Evolutionary conservation across 2,113 vertebrate species (phyloP), one percentile per base, ranked within the genome.

Genomic region (Corythoichthys intestinalis): DNA sequence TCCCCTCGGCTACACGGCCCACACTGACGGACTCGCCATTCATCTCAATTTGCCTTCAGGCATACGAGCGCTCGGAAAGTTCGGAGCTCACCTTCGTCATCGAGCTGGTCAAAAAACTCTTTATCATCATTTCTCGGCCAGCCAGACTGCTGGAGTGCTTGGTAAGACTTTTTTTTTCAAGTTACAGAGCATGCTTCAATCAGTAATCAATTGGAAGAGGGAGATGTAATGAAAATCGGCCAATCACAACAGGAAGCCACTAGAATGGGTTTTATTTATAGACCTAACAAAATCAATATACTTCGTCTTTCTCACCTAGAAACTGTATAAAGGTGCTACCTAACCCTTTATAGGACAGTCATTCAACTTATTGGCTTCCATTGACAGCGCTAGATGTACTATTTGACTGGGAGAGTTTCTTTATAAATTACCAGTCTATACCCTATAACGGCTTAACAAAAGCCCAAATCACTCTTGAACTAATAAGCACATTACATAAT

Each of bases 51-150:
- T 61, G 44, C 12, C 58, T 69, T 14, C 83, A 98, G 96, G 96
- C 96, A 0, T 94, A 95, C 0, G 95, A 96, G 70, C 94, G 96
- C 56, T 97, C 96, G 0, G 95, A 98, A 86, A 96, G 95, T 61
- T 87, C 94, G 4, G 95, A 97, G 85, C 91, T 98, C 74, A 94
- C 94, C 80, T 96, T 98, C 12, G 91, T 98, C 85, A 94, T 92
- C 0, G 95, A 98, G 77, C 90, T 97, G 80, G 94, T 96, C 83
- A 98, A 98, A 85, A 95, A 95, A 58, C 88, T 97, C 60, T 93
- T 98, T 70, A 95, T 98, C 79, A 96, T 97, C 89, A 97, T 97
- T 83, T 96, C 96, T 1, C 92, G 95, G 37, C 96, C 96, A 0
- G 95, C 95, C 1, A 90, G 96, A 71, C 93, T 98, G 58, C 92